A percentile compares a stretch with the other conserved stretches of the same genome.
Conservation (phyloP, 2,888 invertebrate genomes). For the Meteorus colon region DNA sequence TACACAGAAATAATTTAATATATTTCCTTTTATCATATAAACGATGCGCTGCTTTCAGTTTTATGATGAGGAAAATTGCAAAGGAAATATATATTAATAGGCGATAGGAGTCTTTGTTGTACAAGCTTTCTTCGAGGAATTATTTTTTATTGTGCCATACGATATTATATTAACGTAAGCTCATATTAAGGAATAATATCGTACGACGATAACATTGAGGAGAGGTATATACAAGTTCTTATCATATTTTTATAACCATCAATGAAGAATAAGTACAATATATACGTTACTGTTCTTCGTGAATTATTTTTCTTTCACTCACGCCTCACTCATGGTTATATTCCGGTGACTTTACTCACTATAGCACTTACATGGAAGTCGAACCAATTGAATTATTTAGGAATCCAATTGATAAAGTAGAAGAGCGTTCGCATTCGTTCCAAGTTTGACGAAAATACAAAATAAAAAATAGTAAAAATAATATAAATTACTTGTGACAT, state of each 20-base stretch:
- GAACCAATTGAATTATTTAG: no score
- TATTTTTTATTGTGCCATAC: slow-evolving; percentile 3
- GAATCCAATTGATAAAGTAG: no score
- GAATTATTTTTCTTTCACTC: background rate
- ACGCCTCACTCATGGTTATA: background rate
- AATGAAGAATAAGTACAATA: background rate
- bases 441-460: no score
- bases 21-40: no score
- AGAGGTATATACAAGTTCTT: background rate
- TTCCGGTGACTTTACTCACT: background rate
- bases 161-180: background rate
- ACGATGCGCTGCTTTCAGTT: background rate
- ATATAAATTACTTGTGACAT: no score
- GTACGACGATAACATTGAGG: background rate
- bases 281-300: background rate
- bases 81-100: background rate
- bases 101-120: background rate
- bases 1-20: no score
- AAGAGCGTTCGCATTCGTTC: no score
- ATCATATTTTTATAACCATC: slow-evolving; percentile 12
- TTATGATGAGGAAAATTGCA: background rate
- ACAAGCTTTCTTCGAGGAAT: background rate
- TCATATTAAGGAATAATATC: background rate
- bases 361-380: no score
- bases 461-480: no score